Base-by-base conservation (phyloP, 2,888 invertebrate genomes). In the Unio pictorum region DNA sequence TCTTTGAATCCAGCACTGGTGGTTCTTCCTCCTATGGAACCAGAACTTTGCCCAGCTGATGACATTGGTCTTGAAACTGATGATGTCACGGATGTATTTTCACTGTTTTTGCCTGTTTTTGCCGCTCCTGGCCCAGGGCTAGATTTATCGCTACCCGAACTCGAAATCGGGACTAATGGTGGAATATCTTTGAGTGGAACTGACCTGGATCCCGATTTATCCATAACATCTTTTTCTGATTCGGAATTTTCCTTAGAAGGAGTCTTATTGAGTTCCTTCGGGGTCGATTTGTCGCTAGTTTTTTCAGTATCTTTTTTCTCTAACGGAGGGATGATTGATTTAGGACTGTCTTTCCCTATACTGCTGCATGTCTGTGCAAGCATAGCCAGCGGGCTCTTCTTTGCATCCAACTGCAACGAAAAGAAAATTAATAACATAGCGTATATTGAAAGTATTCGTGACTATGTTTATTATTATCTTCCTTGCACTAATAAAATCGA, bases 291-390 rank as follows among this genome's bases (percentile, higher is more conserved):
- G 55, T 86, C 85, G 8, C 72, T 70, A 7, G 75, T 67, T n/a
- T 81, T 71, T 18, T 78, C 75, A 26, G 72, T 60, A 56, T 80
- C 78, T 68, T 76, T 72, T 71, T 85, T 87, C 70, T 88, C 87
- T 45, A 87, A 67, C 17, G 88, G 86, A 58, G 87, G 87, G 20
- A 94, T 92, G n/a, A 94, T 92, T 58, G 94, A 93, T 71, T 87
- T 86, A 55, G 95, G 93, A 0, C 95, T 93, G 89, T 97, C 97
- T 67, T 97, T 88, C 17, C 91, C 98, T 84, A 98, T 98, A 90
- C 97, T 97, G 90, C 96, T 97, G 92, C 98, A 98, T 30, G 98
- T 98, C 91, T 97, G 97, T 75, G 97, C 98, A 89, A 98, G 92
- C 76, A 98, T 92, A 74, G 98, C 98, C 89, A 98, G 91, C 7